A percentile compares a stretch with the other conserved stretches of the same genome.
Evolutionary conservation across 2,113 vertebrate genomes (phyloP).

Genomic region (Solea senegalensis): DNA sequence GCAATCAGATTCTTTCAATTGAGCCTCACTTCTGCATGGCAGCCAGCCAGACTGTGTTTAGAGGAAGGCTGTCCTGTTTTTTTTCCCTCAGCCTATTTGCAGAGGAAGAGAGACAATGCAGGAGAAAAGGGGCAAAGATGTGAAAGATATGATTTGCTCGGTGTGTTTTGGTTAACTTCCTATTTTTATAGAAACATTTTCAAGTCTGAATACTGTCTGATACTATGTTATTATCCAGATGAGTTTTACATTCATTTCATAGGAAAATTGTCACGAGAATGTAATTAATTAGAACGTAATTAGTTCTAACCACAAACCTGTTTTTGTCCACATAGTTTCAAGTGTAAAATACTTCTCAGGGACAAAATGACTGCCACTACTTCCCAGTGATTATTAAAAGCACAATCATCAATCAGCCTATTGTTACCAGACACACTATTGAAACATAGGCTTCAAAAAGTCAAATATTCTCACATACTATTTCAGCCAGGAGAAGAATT

Average conservation of each 20-base stretch:
- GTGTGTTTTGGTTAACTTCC: constrained; percentile 63
- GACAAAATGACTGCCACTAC: neutral
- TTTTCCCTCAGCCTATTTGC: constrained; percentile 41
- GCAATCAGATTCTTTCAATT: neutral
- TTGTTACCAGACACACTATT: neutral
- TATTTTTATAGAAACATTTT: constrained; percentile 32
- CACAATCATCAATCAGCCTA: neutral
- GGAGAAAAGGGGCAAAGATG: constrained; percentile 47
- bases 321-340: neutral
- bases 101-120: constrained; percentile 69
- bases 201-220: neutral
- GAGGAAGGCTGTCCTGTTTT: constrained; percentile 27
- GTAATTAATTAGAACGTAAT: too few relatives aligned
- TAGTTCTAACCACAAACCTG: too few relatives aligned
- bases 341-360: neutral
- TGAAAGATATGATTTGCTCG: constrained; percentile 52
- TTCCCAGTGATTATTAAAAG: neutral
- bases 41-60: constrained; percentile 67
- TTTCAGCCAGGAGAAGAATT: constrained; percentile 70
- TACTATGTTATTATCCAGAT: too few relatives aligned
- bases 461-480: constrained; percentile 71
- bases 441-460: neutral
- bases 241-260: neutral
- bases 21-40: constrained; percentile 25
- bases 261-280: too few relatives aligned